A percentile compares a stretch with the other conserved stretches of the same genome.
Evolutionary conservation across 2,888 invertebrate genomes (phyloP).

Genomic region (Drosophila mayaguana): DNA sequence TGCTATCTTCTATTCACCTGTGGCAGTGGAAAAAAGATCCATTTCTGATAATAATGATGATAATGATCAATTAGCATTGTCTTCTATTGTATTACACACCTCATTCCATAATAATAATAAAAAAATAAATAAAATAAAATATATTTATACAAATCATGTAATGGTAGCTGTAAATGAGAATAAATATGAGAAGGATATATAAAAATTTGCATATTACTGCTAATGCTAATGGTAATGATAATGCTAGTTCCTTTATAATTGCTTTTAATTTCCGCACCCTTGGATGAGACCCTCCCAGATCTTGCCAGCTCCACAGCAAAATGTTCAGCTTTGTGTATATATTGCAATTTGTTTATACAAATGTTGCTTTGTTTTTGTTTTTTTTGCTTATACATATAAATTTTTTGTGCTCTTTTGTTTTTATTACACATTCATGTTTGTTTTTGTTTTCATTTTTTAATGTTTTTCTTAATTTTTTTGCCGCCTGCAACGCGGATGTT

Average conservation of each 20-base stretch:
- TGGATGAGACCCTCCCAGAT: not conserved
- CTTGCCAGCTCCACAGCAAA: constrained; percentile 7
- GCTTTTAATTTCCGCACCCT: not conserved
- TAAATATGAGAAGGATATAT: not conserved
- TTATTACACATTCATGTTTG: constrained; percentile 44
- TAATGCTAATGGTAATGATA: not conserved
- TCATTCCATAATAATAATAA: too few species aligned
- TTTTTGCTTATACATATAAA: constrained; percentile 45
- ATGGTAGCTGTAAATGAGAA: not conserved
- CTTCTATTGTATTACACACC: too few species aligned
- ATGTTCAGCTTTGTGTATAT: constrained; percentile 17
- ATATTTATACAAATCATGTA: not conserved
- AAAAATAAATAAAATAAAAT: too few species aligned
- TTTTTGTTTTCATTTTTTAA: constrained; percentile 23
- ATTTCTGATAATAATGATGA: too few species aligned
- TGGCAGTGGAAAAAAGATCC: too few species aligned
- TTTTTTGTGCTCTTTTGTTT: constrained; percentile 33
- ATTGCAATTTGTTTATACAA: constrained; percentile 61
- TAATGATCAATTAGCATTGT: too few species aligned
- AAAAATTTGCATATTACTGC: not conserved
- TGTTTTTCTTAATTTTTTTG: constrained; percentile 17
- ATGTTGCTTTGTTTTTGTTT: constrained; percentile 50
- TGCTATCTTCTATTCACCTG: too few species aligned
- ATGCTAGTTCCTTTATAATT: not conserved
- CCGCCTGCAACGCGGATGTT: constrained; percentile 70